Conservation (phyloP, 2,113 vertebrate genomes). For the Patagioenas fasciata region DNA sequence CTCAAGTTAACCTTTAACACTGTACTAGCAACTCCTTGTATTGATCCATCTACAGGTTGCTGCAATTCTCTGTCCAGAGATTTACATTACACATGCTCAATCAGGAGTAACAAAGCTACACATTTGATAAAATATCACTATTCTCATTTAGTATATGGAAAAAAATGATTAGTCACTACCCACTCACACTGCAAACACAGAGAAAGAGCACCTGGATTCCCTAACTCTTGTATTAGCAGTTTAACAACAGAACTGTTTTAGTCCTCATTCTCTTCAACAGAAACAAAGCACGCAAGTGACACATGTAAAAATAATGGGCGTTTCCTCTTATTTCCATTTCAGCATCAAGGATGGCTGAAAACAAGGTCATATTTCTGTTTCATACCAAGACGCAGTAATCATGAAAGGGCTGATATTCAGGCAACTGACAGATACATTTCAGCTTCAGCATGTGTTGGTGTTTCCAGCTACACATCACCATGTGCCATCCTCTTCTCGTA, state of each 20-base stretch:
- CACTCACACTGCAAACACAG: not conserved
- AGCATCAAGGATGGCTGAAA: not conserved
- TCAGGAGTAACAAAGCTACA: not conserved
- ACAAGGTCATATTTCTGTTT: not conserved
- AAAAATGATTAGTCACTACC: not conserved
- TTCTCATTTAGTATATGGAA: not conserved
- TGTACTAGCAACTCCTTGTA: not conserved
- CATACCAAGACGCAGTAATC: not conserved
- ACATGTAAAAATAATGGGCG: accelerated
- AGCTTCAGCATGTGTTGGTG: not conserved
- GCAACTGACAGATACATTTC: not conserved
- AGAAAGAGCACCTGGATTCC: not conserved
- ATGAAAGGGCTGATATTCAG: not conserved
- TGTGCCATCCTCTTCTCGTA: not conserved
- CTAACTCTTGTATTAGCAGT: not conserved
- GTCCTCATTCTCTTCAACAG: not conserved
- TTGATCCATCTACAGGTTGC: not conserved
- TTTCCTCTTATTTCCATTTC: not conserved
- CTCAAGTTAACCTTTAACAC: not conserved
- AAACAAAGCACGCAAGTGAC: not conserved
- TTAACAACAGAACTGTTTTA: not conserved
- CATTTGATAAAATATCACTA: not conserved
- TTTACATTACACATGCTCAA: not conserved
- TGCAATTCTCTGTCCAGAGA: not conserved
- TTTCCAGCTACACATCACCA: not conserved